Percentiles rank a stretch among this genome's conserved stretches.
These are phyloP conservation scores for Mizuhopecten yessoensis DNA, from an alignment of 1,140 invertebrate genomes.

Conservation along the genomic window DNA sequence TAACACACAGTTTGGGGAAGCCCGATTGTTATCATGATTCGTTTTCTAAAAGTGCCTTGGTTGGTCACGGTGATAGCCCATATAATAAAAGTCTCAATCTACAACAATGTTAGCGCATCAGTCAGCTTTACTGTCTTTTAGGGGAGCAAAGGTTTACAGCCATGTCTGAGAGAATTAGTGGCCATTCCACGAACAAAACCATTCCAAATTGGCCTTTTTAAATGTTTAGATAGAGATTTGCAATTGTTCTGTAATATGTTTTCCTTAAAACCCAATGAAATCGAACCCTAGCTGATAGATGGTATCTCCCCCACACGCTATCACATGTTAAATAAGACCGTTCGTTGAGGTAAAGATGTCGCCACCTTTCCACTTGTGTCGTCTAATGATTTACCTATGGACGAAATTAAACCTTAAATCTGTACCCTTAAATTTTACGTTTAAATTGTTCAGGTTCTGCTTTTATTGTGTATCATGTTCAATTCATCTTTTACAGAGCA, in stretches of 20 bases:
- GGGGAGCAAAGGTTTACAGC: no score
- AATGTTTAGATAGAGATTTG: not conserved
- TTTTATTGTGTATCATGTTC: slow-evolving; percentile 35
- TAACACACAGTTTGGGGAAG: no score
- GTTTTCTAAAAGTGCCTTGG: not conserved
- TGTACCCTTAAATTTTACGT: not conserved
- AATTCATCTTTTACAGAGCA: not conserved
- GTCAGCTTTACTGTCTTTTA: no score
- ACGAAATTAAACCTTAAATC: slow-evolving; percentile 6
- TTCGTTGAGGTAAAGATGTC: slow-evolving; percentile 13
- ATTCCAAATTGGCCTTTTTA: not conserved
- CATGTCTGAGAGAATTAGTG: no score
- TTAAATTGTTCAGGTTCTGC: not conserved
- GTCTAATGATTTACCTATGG: not conserved
- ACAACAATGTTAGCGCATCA: no score
- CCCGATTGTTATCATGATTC: no score
- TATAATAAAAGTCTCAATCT: not conserved
- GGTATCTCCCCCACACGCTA: not conserved
- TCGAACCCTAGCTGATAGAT: not conserved
- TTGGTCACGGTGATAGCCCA: not conserved
- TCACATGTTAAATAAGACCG: not conserved
- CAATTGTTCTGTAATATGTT: slow-evolving; percentile 28
- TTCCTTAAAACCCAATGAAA: slow-evolving; percentile 18
- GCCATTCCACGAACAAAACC: not conserved
- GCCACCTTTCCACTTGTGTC: slow-evolving; percentile 30